A percentile compares a stretch with the other conserved stretches of the same genome.
These are phyloP conservation scores for Chaetodon auriga DNA, from an alignment of 2,113 vertebrate species.

Conservation along the genomic window DNA sequence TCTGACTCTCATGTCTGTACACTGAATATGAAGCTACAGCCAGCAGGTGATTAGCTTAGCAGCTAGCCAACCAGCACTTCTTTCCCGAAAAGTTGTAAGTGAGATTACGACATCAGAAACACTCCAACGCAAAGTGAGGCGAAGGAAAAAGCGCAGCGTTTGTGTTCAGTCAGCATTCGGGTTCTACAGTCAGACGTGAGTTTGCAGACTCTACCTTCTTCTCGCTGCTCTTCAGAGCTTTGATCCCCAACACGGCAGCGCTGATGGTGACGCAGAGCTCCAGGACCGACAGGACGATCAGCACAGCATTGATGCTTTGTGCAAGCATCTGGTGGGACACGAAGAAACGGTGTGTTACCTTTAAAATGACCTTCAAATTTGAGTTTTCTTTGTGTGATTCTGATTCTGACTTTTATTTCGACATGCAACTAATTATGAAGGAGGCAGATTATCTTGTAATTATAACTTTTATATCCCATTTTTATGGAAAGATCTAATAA, in stretches of 20 bases:
- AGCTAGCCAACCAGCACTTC: no score
- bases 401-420: no score
- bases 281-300: slow-evolving; percentile 68
- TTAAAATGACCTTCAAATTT: background rate
- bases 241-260: slow-evolving; percentile 66
- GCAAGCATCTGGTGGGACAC: slow-evolving; percentile 36
- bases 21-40: no score
- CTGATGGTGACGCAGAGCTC: slow-evolving; percentile 74
- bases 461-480: background rate
- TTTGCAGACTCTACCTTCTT: slow-evolving; percentile 37
- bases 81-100: no score
- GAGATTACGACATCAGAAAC: no score
- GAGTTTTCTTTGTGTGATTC: background rate
- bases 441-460: background rate
- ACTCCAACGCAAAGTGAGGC: no score
- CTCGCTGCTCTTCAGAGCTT: slow-evolving; percentile 47
- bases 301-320: slow-evolving; percentile 36
- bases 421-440: background rate
- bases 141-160: no score
- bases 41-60: no score
- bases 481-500: background rate
- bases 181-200: background rate
- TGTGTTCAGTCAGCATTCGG: no score
- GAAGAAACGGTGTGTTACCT: background rate
- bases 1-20: no score